A percentile compares a stretch with the other conserved stretches of the same genome.
Conservation (phyloP, 2,888 invertebrate species). For the Zelleria hepariella region DNA sequence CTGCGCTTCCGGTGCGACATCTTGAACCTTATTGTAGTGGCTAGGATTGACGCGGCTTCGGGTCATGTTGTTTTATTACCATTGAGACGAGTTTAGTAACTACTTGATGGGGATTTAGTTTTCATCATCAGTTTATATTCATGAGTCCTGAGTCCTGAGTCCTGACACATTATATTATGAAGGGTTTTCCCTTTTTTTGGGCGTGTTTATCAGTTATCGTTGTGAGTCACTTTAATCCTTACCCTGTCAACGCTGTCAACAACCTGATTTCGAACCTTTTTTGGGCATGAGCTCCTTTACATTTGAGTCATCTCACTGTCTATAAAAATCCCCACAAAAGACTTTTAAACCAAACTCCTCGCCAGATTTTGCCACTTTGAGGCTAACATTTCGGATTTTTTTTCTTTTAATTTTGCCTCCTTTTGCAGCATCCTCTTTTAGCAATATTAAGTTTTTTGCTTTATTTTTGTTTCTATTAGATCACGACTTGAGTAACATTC, state of each 20-base stretch:
- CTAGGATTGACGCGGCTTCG: neutral
- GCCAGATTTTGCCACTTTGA: too few relatives aligned
- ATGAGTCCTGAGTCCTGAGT: too few relatives aligned
- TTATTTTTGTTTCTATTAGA: neutral
- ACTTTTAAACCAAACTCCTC: too few relatives aligned
- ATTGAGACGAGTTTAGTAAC: too few relatives aligned
- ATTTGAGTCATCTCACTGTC: neutral
- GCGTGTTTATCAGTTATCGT: neutral
- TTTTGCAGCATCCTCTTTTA: too few relatives aligned
- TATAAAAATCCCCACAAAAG: neutral
- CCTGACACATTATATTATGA: neutral
- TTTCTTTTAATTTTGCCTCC: too few relatives aligned
- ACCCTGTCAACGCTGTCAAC: neutral
- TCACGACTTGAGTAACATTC: neutral
- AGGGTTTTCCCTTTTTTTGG: neutral
- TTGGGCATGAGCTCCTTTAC: neutral
- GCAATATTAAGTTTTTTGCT: too few relatives aligned
- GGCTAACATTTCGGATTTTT: too few relatives aligned
- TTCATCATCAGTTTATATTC: too few relatives aligned
- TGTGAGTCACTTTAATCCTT: neutral
- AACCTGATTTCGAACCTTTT: neutral
- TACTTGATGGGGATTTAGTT: too few relatives aligned
- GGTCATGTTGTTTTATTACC: too few relatives aligned
- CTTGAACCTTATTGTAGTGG: neutral
- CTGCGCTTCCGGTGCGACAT: conserved; percentile 9